phyloP scores from a whole-genome alignment of 2,888 invertebrate genomes.

The Drosophila nigritarsus region DNA sequence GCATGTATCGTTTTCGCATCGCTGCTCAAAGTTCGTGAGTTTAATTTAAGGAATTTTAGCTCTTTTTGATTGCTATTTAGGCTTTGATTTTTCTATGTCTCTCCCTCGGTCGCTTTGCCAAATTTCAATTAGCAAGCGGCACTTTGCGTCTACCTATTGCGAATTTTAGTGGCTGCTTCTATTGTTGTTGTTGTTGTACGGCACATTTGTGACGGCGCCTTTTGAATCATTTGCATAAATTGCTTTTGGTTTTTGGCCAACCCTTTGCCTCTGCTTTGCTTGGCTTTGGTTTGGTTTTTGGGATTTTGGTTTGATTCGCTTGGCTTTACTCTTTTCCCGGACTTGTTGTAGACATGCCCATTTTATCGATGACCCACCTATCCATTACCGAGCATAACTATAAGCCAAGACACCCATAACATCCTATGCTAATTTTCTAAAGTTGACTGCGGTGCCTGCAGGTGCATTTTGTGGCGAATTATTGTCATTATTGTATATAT shows the following conservation, averaged over 20 bases:
- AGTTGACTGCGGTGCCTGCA: slow-evolving; percentile 66
- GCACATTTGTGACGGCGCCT: slow-evolving; percentile 76
- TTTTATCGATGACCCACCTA: slow-evolving; percentile 64
- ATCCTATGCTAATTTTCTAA: slow-evolving; percentile 53
- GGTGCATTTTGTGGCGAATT: slow-evolving; percentile 79
- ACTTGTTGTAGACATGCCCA: slow-evolving; percentile 53
- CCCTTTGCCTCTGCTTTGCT: slow-evolving; percentile 53
- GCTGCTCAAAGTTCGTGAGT: slow-evolving; percentile 82
- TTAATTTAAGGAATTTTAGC: slow-evolving; percentile 81
- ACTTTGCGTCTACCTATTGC: slow-evolving; percentile 67
- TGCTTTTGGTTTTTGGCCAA: slow-evolving; percentile 70
- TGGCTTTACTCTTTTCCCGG: slow-evolving; percentile 43
- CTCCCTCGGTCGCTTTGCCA: slow-evolving; percentile 36
- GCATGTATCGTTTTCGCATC: slow-evolving; percentile 81
- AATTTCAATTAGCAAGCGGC: slow-evolving; percentile 80
- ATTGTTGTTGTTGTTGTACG: slow-evolving; percentile 25
- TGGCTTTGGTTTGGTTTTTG: slow-evolving; percentile 6
- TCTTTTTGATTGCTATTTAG: slow-evolving; percentile 78
- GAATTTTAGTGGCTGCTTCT: slow-evolving; percentile 17
- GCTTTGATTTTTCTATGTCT: slow-evolving; percentile 67
- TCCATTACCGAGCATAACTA: slow-evolving; percentile 42
- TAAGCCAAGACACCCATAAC: slow-evolving; percentile 28
- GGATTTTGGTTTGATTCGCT: slow-evolving; percentile 32
- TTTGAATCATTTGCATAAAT: slow-evolving; percentile 77
- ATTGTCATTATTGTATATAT: slow-evolving; percentile 72